Base-by-base conservation (phyloP, 2,888 invertebrate species). In the Poecilobothrus nobilitatus region DNA sequence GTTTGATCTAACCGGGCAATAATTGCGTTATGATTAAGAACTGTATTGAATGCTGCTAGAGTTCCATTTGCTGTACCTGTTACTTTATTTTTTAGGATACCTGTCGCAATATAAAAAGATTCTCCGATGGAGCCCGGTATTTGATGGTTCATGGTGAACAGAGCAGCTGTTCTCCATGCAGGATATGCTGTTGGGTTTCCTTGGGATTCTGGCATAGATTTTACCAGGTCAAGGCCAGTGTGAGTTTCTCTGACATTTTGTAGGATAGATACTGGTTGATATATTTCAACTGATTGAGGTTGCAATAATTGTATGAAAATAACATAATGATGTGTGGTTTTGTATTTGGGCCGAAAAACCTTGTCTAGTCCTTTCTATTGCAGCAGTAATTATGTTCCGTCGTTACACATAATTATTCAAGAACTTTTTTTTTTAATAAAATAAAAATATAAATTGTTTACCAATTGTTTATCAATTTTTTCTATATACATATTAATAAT, bases 1-100 rank as follows among this genome's bases (percentile, higher is more conserved):
- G n/a, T n/a, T n/a, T n/a, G n/a, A n/a, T n/a, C n/a, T n/a, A n/a
- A n/a, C n/a, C n/a, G n/a, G n/a, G 70, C 65, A 41, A 70, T 68
- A 20, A 69, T 71, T 18, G 70, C 70, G 20, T 68, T 68, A 66
- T 69, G 68, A 27, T 67, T 71, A 44, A 71, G 67, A 33, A 69
- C 68, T 20, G 70, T n/a, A n/a, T n/a, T n/a, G n/a, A n/a, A n/a
- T n/a, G n/a, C 67, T 63, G 70, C 67, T 53, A 71, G 65, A 9
- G 66, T 71, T 67, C 53, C 65, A 44, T 70, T 68, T 44, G 69
- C 71, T 18, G 65, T 67, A 0, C 66, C 65, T 18, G 66, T 68
- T 44, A 71, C 70, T 66, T 68, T 70, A 63, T 70, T 70, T 64
- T 68, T 9, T 8, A 71, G 37, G 20, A 71, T 71, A n/a, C 65